phyloP scores from a whole-genome alignment of 2,113 vertebrate genomes.

The Coryphaenoides rupestris region DNA sequence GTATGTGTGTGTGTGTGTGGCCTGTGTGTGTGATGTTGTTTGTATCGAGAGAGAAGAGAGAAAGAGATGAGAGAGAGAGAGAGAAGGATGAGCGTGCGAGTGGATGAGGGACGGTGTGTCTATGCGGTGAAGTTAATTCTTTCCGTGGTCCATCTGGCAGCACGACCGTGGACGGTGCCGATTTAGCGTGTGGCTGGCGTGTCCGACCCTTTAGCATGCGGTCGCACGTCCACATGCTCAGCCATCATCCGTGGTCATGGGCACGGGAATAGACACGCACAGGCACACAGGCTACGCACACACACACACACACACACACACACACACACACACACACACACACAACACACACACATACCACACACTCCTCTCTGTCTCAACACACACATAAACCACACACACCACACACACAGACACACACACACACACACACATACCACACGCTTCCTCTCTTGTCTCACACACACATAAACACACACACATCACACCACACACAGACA shows the following conservation, averaged over 20 bases:
- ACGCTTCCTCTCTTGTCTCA: no score
- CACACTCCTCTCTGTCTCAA: no score
- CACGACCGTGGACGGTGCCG: no score
- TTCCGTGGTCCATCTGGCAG: neutral
- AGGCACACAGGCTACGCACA: constrained; percentile 4
- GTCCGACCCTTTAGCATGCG: no score
- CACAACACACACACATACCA: constrained; percentile 6
- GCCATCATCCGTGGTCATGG: no score
- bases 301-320: neutral
- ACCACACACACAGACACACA: no score
- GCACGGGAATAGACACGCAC: constrained; percentile 23
- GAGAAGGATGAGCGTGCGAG: neutral
- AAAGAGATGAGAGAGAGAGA: constrained; percentile 23
- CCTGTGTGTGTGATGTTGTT: no score
- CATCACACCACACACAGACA: constrained; percentile 10
- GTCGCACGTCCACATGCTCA: no score
- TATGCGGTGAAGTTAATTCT: neutral
- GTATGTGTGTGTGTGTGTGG: no score
- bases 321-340: constrained; percentile 12
- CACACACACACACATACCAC: no score
- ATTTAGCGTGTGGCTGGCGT: no score
- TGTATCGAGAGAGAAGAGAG: no score
- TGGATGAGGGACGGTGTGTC: neutral
- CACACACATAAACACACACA: constrained; percentile 1
- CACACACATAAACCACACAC: constrained; percentile 1